Conservation (phyloP, 2,888 invertebrate species). For the Iphiclides podalirius region DNA sequence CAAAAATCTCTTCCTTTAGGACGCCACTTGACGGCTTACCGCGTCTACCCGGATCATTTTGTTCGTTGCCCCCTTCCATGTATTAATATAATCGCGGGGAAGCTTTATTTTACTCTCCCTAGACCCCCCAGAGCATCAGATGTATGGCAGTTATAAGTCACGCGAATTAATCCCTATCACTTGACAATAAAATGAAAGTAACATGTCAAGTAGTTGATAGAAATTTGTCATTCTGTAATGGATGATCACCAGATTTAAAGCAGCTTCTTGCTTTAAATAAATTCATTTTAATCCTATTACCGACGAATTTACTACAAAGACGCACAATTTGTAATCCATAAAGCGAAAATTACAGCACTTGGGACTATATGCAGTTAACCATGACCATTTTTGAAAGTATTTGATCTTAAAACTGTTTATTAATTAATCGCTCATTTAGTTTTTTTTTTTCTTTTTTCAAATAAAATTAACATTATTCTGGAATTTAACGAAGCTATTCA, state of each 20-base stretch:
- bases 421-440: too few species aligned
- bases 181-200: constrained; percentile 75
- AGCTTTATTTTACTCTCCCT: constrained; percentile 74
- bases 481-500: too few species aligned
- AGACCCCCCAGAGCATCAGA: constrained; percentile 58
- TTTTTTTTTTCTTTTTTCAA: too few species aligned
- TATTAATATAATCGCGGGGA: constrained; percentile 76
- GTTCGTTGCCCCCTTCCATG: constrained; percentile 48
- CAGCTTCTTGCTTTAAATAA: too few species aligned
- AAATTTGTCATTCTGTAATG: constrained; percentile 63
- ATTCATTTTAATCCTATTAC: too few species aligned
- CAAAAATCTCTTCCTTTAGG: constrained; percentile 34
- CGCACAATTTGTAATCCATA: too few species aligned
- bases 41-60: constrained; percentile 62
- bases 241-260: constrained; percentile 38
- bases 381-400: too few species aligned
- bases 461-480: too few species aligned
- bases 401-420: too few species aligned
- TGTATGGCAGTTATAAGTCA: constrained; percentile 80
- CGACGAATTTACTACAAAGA: too few species aligned
- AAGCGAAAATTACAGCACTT: too few species aligned
- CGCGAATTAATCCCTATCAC: constrained; percentile 77
- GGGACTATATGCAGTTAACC: too few species aligned
- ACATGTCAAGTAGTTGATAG: constrained; percentile 75
- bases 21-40: constrained; percentile 63